Evolutionary conservation across 2,888 invertebrate genomes (phyloP).

Genomic region (Suillia variegata): DNA sequence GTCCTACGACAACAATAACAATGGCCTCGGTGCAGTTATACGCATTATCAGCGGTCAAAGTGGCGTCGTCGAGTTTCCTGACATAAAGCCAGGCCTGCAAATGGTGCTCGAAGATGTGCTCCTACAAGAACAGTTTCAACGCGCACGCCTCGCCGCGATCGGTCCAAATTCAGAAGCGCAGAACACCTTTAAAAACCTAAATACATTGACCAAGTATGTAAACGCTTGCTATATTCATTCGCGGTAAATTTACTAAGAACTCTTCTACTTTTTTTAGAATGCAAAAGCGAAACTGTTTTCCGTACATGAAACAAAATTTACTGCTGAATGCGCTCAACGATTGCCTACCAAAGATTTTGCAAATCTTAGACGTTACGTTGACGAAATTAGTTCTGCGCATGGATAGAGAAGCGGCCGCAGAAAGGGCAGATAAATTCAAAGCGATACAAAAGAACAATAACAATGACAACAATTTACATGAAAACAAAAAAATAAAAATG

Average conservation of each 20-base stretch:
- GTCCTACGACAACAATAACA: slow-evolving; percentile 45
- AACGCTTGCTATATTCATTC: neutral
- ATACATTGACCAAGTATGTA: slow-evolving; percentile 58
- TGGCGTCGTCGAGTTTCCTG: slow-evolving; percentile 56
- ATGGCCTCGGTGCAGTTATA: slow-evolving; percentile 56
- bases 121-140: slow-evolving; percentile 55
- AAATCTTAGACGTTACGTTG: slow-evolving; percentile 55
- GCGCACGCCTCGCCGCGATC: slow-evolving; percentile 41
- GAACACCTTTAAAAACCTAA: slow-evolving; percentile 63
- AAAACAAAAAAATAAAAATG: slow-evolving; percentile 23
- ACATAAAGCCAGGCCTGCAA: slow-evolving; percentile 55
- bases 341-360: slow-evolving; percentile 55
- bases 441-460: slow-evolving; percentile 35
- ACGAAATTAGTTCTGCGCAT: slow-evolving; percentile 46
- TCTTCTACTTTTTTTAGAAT: slow-evolving; percentile 43
- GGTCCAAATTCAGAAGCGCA: slow-evolving; percentile 50
- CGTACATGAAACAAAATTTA: slow-evolving; percentile 46
- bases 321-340: slow-evolving; percentile 49
- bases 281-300: slow-evolving; percentile 49
- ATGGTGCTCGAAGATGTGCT: slow-evolving; percentile 57
- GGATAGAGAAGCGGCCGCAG: slow-evolving; percentile 40
- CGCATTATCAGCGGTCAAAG: slow-evolving; percentile 55
- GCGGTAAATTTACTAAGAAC: slow-evolving; percentile 2
- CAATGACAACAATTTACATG: slow-evolving; percentile 21
- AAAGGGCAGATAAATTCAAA: slow-evolving; percentile 31